Conservation (phyloP, 2,113 vertebrate genomes). For the Narcine bancroftii region DNA sequence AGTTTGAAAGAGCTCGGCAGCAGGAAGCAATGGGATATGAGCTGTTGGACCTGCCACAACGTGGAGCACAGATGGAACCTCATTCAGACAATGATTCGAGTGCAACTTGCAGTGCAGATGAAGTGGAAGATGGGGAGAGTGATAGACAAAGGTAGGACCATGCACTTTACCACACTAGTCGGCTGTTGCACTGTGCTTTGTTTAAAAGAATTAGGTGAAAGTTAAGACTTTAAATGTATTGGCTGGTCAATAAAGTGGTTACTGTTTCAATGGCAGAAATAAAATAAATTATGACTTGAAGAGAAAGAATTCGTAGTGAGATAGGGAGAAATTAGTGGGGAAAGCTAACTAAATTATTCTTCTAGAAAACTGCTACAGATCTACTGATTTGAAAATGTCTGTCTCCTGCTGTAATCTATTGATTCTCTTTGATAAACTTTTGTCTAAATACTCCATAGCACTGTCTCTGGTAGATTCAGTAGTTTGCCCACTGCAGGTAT, state of each 20-base stretch:
- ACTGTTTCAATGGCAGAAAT: neutral
- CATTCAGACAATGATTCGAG: conserved; percentile 94
- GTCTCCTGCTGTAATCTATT: too few relatives aligned
- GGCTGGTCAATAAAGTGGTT: neutral
- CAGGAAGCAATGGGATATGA: conserved; percentile 49
- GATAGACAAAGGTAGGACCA: conserved; percentile 75
- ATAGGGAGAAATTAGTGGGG: neutral
- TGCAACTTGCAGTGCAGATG: conserved; percentile 95
- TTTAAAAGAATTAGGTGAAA: neutral
- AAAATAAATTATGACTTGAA: neutral
- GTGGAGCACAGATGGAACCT: conserved; percentile 50
- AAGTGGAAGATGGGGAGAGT: conserved; percentile 85
- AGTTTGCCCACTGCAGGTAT: too few relatives aligned
- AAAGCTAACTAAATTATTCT: neutral
- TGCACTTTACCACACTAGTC: neutral
- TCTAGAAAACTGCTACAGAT: neutral
- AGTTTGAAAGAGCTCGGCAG: conserved; percentile 58
- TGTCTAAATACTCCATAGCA: too few relatives aligned
- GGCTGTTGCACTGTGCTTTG: neutral
- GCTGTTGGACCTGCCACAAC: conserved; percentile 47
- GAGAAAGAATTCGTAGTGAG: neutral
- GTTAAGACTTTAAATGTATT: neutral
- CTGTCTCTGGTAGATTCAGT: too few relatives aligned
- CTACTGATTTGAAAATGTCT: too few relatives aligned
- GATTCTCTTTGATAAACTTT: too few relatives aligned